phyloP scores from a whole-genome alignment of 2,888 invertebrate species.

The Sialis lutaria region DNA sequence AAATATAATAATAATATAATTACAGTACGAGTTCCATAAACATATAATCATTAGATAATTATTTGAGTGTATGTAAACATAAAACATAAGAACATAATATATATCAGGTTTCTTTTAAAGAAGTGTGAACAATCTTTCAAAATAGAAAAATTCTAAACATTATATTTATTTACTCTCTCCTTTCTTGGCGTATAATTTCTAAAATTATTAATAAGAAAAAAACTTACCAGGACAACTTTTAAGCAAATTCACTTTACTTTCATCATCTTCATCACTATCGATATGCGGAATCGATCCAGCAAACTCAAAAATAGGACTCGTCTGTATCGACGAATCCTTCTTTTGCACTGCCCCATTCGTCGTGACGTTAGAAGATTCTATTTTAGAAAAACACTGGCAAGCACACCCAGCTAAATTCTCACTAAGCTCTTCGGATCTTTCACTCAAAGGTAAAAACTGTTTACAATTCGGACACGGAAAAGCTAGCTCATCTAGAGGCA shows the following conservation, averaged over 20 bases:
- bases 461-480: constrained; percentile 37
- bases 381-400: constrained; percentile 19
- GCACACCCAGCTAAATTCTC: constrained; percentile 16
- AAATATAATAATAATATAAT: too few relatives aligned
- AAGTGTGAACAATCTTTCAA: too few relatives aligned
- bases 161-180: too few relatives aligned
- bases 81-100: too few relatives aligned
- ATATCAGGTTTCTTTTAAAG: too few relatives aligned
- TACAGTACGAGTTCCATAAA: too few relatives aligned
- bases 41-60: too few relatives aligned
- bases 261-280: constrained; percentile 53
- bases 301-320: constrained; percentile 42
- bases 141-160: too few relatives aligned
- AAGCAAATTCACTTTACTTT: constrained; percentile 10
- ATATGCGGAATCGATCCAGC: constrained; percentile 53
- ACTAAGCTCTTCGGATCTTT: constrained; percentile 18
- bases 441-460: constrained; percentile 23
- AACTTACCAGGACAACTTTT: background rate
- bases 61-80: background rate
- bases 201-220: background rate
- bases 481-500: constrained; percentile 44
- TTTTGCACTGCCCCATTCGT: constrained; percentile 15
- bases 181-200: background rate
- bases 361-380: constrained; percentile 16
- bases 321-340: constrained; percentile 27